phyloP scores from a whole-genome alignment of 2,797 vertebrate species.

The Centroberyx gerrardi region DNA sequence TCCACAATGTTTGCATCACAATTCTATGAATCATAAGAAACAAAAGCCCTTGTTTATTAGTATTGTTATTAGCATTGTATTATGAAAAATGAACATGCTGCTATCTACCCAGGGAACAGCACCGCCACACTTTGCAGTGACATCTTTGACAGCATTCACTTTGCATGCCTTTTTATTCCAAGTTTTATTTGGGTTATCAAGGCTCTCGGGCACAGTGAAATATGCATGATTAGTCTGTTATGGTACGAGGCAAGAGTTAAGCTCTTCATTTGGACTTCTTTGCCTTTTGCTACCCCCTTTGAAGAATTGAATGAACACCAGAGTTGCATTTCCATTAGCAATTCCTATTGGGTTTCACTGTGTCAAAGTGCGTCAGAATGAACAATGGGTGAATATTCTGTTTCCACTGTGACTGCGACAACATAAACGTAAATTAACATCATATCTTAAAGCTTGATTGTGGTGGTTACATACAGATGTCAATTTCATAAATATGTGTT shows the following conservation, averaged over 20 bases:
- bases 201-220: constrained; percentile 59
- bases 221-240: constrained; percentile 65
- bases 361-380: constrained; percentile 41
- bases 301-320: constrained; percentile 37
- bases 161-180: constrained; percentile 33
- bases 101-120: not conserved
- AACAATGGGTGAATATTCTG: constrained; percentile 6
- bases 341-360: constrained; percentile 28
- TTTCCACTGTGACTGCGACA: constrained; percentile 11
- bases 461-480: not conserved
- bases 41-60: not conserved
- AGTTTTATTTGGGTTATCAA: constrained; percentile 63
- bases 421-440: constrained; percentile 2
- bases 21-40: not conserved
- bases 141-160: constrained; percentile 30
- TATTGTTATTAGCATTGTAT: not conserved
- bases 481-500: not conserved
- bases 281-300: constrained; percentile 8
- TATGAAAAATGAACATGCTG: not conserved
- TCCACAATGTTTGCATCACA: too few species aligned
- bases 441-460: constrained; percentile 3
- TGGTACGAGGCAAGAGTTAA: constrained; percentile 43
- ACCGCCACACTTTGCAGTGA: not conserved
- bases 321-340: constrained; percentile 49
- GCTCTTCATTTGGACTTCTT: constrained; percentile 31